Conservation (phyloP, 2,113 vertebrate genomes). For the Neofelis nebulosa region DNA sequence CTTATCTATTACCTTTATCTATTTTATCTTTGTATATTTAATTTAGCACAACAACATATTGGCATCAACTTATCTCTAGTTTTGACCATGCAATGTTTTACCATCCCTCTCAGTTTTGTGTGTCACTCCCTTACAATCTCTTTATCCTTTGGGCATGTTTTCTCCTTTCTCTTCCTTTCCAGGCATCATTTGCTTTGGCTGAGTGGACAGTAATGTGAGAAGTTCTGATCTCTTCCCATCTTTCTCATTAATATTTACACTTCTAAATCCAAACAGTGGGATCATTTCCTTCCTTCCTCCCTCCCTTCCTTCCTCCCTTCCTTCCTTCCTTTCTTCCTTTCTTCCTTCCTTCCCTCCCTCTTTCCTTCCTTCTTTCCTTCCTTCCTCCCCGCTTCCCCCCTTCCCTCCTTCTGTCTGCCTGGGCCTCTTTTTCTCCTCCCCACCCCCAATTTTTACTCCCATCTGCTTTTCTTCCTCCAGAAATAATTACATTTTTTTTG, state of each 20-base stretch:
- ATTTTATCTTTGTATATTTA: background rate
- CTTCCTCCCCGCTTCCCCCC: accelerated
- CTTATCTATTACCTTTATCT: background rate
- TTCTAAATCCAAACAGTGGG: background rate
- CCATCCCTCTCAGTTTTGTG: background rate
- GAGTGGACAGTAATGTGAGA: background rate
- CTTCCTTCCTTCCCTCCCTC: background rate
- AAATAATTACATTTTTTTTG: background rate
- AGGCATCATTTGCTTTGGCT: background rate
- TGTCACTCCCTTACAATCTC: background rate
- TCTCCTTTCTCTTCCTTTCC: background rate
- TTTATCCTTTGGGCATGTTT: background rate
- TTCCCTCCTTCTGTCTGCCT: background rate
- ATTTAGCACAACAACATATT: background rate
- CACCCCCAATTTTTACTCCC: too few species aligned
- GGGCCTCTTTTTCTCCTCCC: background rate
- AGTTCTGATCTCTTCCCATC: background rate
- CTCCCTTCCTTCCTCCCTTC: too few species aligned
- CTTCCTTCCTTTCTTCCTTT: too few species aligned
- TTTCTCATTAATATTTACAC: background rate
- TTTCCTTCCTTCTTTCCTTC: background rate
- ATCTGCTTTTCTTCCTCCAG: background rate
- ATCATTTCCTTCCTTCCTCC: background rate
- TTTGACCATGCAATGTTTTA: background rate
- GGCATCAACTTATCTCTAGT: background rate